Evolutionary conservation across 2,797 vertebrate species (phyloP).

Genomic region (Ibycter americanus): DNA sequence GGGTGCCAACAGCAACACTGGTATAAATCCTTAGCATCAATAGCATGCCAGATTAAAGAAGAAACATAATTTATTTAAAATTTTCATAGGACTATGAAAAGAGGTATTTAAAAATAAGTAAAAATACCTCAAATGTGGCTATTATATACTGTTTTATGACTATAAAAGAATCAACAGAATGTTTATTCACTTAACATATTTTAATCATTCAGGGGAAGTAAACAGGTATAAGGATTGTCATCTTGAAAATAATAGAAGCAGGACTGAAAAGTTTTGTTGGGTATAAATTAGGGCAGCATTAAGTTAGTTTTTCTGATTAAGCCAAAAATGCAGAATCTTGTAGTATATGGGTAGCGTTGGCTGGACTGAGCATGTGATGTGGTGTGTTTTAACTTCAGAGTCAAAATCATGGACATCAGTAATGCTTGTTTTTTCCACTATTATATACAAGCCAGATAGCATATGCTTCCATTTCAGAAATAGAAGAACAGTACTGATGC

Average conservation of each 20-base stretch:
- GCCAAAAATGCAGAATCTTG: background rate
- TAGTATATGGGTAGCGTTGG: background rate
- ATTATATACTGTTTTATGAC: background rate
- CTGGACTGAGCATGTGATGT: background rate
- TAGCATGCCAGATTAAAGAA: background rate
- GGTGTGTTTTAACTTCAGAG: background rate
- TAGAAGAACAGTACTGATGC: background rate
- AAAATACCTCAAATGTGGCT: background rate
- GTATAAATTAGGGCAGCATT: background rate
- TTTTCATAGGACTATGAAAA: background rate
- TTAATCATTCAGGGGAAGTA: background rate
- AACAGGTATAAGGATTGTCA: background rate
- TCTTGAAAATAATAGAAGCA: background rate
- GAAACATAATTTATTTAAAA: background rate
- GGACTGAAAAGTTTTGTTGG: background rate
- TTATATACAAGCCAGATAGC: background rate
- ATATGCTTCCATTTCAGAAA: background rate
- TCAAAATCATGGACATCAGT: background rate
- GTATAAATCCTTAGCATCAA: background rate
- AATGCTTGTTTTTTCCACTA: background rate
- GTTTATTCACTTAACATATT: background rate
- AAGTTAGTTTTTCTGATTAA: background rate
- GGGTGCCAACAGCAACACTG: background rate
- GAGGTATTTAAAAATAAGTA: background rate
- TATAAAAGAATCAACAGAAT: background rate